phyloP scores from a whole-genome alignment of 2,113 vertebrate genomes.

The Ochotona curzoniae region DNA sequence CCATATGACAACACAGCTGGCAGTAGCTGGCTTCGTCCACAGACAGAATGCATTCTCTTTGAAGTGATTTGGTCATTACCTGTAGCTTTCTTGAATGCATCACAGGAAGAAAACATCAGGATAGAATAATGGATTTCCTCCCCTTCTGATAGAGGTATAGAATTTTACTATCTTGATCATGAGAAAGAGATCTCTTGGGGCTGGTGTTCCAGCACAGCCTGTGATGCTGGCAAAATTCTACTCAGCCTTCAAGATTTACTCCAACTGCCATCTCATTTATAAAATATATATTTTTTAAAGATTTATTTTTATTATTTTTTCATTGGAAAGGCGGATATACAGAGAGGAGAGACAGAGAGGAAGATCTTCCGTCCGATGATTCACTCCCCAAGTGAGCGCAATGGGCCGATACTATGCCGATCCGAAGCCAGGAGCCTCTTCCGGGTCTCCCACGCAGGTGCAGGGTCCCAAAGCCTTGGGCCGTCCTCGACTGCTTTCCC shows the following conservation, averaged over 20 bases:
- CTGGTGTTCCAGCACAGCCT: no score
- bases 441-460: no score
- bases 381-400: no score
- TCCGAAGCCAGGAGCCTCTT: no score
- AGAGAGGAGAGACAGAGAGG: no score
- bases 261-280: neutral
- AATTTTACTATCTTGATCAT: constrained; percentile 47
- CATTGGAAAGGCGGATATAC: no score
- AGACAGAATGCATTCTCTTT: constrained; percentile 37
- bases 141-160: neutral
- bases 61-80: neutral
- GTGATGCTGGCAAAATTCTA: constrained; percentile 3
- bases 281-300: neutral
- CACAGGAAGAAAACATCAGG: neutral
- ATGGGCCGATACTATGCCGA: no score
- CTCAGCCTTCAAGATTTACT: neutral
- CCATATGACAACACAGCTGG: neutral
- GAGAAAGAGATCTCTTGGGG: neutral
- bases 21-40: neutral
- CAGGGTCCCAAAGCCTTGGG: no score
- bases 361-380: no score
- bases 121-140: constrained; percentile 17
- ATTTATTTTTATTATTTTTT: no score
- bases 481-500: no score
- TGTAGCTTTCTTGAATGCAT: neutral